Evolutionary conservation across 2,888 invertebrate genomes (phyloP).

Genomic region (Philereme vetulata): DNA sequence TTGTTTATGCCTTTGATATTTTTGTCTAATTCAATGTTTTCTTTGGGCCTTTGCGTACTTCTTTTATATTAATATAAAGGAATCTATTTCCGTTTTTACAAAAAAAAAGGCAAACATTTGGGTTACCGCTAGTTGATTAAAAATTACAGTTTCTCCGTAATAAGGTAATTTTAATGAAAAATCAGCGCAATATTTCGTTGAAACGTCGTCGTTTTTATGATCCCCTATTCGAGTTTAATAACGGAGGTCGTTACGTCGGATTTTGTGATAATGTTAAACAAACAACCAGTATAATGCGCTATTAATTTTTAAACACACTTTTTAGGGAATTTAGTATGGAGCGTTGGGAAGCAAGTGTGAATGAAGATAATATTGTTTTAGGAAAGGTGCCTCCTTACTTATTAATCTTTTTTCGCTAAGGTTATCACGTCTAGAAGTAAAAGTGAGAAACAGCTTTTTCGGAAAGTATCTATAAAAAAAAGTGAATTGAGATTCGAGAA

Average conservation of each 20-base stretch:
- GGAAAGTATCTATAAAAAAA: too few species aligned
- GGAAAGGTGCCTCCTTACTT: background rate
- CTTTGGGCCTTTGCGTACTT: too few species aligned
- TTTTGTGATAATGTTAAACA: constrained; percentile 55
- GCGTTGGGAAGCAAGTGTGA: constrained; percentile 4
- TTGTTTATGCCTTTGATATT: too few species aligned
- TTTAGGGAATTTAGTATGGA: constrained; percentile 23
- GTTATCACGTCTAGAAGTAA: too few species aligned
- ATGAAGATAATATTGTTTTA: background rate
- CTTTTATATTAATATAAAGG: too few species aligned
- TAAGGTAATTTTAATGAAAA: constrained; percentile 35
- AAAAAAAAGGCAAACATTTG: constrained; percentile 14
- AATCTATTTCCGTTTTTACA: background rate
- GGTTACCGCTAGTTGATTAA: constrained; percentile 18
- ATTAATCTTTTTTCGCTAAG: too few species aligned
- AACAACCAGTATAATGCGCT: constrained; percentile 50
- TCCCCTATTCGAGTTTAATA: constrained; percentile 45
- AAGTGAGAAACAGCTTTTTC: too few species aligned
- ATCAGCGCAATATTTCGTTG: constrained; percentile 37
- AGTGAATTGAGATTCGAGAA: too few species aligned
- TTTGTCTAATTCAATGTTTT: too few species aligned
- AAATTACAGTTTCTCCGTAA: constrained; percentile 17
- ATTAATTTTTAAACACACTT: constrained; percentile 46
- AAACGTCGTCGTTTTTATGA: constrained; percentile 44
- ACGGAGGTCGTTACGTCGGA: constrained; percentile 50